A percentile compares a stretch with the other conserved stretches of the same genome.
Conservation (phyloP, 2,888 invertebrate genomes). For the Papilio demoleus region DNA sequence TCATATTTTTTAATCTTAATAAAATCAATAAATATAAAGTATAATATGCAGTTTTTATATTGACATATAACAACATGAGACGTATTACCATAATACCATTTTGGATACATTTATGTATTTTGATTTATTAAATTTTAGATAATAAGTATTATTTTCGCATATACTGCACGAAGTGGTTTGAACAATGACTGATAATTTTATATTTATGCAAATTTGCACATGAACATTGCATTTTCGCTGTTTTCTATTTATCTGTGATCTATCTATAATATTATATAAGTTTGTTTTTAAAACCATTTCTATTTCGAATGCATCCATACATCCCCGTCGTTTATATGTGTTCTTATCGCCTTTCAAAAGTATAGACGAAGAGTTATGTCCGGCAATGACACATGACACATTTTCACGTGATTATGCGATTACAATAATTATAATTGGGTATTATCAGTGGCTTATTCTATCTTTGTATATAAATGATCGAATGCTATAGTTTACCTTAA, state of each 20-base stretch:
- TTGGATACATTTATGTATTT: neutral
- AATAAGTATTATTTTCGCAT: neutral
- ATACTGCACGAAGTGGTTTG: neutral
- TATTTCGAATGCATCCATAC: neutral
- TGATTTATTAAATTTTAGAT: neutral
- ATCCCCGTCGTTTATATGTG: neutral
- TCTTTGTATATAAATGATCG: neutral
- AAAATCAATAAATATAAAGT: neutral
- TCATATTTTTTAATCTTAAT: too few species aligned
- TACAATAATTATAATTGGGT: neutral
- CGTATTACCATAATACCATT: neutral
- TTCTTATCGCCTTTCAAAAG: neutral
- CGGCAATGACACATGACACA: neutral
- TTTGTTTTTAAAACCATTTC: neutral
- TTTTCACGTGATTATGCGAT: neutral
- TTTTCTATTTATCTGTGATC: too few species aligned
- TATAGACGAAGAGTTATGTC: neutral
- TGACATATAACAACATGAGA: neutral
- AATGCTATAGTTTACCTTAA: constrained; percentile 85
- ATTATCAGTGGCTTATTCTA: neutral
- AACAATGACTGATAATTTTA: neutral
- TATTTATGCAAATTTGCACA: too few species aligned
- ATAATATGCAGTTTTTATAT: neutral
- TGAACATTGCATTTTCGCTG: too few species aligned
- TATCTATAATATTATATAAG: too few species aligned